Conservation (phyloP, 2,113 vertebrate species). For the Rhinoptilus africanus region DNA sequence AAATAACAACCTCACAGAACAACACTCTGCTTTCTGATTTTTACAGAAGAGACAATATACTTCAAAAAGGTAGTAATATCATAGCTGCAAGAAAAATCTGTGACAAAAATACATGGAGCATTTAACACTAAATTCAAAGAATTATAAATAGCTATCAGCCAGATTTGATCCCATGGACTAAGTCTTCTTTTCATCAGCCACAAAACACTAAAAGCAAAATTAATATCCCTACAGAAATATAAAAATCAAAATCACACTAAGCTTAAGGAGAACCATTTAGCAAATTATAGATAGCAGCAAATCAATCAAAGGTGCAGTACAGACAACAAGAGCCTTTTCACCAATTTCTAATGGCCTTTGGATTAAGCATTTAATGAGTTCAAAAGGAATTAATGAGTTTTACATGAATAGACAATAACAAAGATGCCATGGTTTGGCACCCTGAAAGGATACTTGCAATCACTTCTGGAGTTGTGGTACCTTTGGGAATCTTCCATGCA, state of each 20-base stretch:
- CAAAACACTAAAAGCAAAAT: background rate
- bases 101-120: background rate
- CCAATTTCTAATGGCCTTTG: background rate
- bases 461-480: background rate
- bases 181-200: background rate
- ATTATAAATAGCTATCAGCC: background rate
- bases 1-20: conserved; percentile 4
- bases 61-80: background rate
- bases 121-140: background rate
- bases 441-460: background rate
- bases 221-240: background rate
- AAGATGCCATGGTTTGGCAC: background rate
- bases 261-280: background rate
- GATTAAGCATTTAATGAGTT: background rate
- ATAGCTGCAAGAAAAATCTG: background rate
- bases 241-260: background rate
- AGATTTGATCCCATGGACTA: background rate
- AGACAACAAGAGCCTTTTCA: background rate
- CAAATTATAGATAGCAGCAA: background rate
- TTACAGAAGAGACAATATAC: background rate
- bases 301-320: background rate
- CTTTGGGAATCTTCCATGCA: background rate
- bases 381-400: background rate
- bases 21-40: background rate
- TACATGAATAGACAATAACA: background rate